A percentile compares a stretch with the other conserved stretches of the same genome.
phyloP scores from a whole-genome alignment of 2,797 vertebrate species.

The Notoglanidium macrostoma region DNA sequence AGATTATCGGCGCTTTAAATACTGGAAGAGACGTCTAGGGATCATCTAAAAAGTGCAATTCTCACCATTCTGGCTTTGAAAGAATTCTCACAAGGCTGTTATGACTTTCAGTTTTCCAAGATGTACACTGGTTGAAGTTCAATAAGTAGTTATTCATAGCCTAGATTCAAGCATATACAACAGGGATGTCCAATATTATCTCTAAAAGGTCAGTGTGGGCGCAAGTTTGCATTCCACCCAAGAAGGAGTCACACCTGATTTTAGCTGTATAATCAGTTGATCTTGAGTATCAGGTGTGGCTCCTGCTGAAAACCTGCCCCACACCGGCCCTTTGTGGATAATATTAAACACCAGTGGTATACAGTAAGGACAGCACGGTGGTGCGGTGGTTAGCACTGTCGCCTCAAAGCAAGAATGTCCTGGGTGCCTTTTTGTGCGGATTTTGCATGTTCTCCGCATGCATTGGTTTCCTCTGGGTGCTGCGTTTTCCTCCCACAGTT shows the following conservation, averaged over 20 bases:
- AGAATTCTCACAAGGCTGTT: background rate
- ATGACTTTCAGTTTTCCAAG: background rate
- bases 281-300: no score
- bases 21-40: background rate
- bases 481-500: no score
- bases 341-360: background rate
- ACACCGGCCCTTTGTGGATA: background rate
- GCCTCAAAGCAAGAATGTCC: no score
- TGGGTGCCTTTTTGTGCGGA: no score
- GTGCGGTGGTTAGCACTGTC: no score
- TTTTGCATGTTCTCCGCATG: no score
- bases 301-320: background rate
- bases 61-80: background rate
- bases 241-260: background rate
- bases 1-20: no score
- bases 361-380: background rate
- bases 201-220: background rate
- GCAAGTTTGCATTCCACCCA: background rate
- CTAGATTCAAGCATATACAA: background rate
- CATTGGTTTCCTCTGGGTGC: no score
- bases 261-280: background rate
- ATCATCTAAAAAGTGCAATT: background rate
- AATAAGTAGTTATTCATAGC: background rate
- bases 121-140: background rate
- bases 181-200: background rate